Conservation (phyloP, 2,888 invertebrate genomes). For the Gastrophysa polygoni region DNA sequence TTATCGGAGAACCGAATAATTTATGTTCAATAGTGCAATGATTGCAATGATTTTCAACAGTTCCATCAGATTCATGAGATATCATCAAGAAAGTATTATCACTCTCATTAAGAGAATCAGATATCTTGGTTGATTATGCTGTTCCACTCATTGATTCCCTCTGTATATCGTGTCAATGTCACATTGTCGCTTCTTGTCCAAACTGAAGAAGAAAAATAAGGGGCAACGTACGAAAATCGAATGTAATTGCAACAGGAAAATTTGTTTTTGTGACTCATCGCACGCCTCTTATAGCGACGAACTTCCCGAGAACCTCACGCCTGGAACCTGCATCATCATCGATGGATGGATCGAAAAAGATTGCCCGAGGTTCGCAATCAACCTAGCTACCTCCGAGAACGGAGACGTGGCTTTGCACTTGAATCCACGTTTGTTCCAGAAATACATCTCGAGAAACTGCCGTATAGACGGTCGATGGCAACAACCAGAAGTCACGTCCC, state of each 20-base stretch:
- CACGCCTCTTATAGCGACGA: slow-evolving; percentile 30
- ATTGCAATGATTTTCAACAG: too few relatives aligned
- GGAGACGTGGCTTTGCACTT: slow-evolving; percentile 74
- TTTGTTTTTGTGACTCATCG: background rate
- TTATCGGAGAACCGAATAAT: too few relatives aligned
- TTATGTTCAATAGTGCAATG: too few relatives aligned
- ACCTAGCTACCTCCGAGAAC: slow-evolving; percentile 62
- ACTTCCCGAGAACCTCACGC: slow-evolving; percentile 41
- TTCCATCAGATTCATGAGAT: too few relatives aligned
- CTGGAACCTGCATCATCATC: slow-evolving; percentile 46
- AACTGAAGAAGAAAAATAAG: background rate
- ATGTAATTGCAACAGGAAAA: background rate
- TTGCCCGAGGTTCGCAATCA: slow-evolving; percentile 67
- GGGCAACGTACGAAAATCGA: background rate
- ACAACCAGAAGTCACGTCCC: slow-evolving; percentile 70
- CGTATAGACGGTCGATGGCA: slow-evolving; percentile 71
- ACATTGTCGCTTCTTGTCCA: background rate
- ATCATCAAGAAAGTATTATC: too few relatives aligned
- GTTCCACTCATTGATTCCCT: background rate
- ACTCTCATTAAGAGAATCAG: too few relatives aligned
- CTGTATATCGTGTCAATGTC: background rate
- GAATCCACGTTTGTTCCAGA: slow-evolving; percentile 79
- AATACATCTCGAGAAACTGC: slow-evolving; percentile 66
- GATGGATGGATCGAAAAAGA: slow-evolving; percentile 38
- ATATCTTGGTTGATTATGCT: too few relatives aligned